phyloP scores from a whole-genome alignment of 2,888 invertebrate species.

The Drosophila planitibia region DNA sequence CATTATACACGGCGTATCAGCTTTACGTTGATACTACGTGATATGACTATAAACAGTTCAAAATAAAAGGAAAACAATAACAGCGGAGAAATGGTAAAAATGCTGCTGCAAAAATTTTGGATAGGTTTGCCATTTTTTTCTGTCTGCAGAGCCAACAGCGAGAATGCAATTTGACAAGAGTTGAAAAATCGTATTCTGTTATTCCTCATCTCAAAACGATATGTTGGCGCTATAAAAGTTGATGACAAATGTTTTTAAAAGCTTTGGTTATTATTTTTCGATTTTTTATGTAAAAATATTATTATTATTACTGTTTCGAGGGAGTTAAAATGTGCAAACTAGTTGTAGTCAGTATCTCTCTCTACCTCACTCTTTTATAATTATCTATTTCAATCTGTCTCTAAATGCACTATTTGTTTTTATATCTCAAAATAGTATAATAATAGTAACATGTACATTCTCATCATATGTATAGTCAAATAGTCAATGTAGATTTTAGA shows the following conservation, averaged over 20 bases:
- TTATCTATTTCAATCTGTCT: neutral
- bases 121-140: slow-evolving; percentile 18
- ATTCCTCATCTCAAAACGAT: slow-evolving; percentile 1
- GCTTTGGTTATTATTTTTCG: neutral
- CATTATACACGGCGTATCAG: slow-evolving; percentile 84
- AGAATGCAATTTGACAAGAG: slow-evolving; percentile 32
- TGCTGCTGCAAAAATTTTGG: neutral
- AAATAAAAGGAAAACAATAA: slow-evolving; percentile 20
- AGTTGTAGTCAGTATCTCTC: neutral
- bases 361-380: neutral
- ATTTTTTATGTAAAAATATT: neutral
- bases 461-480: neutral
- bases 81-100: slow-evolving; percentile 18
- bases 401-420: neutral
- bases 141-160: slow-evolving; percentile 1
- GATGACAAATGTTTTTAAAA: neutral
- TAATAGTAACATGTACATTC: neutral
- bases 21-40: slow-evolving; percentile 83
- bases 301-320: neutral
- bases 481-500: neutral
- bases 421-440: neutral
- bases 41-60: slow-evolving; percentile 75
- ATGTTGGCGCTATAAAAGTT: neutral
- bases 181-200: slow-evolving; percentile 8
- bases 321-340: neutral